Percentiles rank a stretch among this genome's conserved stretches.
phyloP scores from a whole-genome alignment of 2,888 invertebrate species.

The Thymelicus sylvestris region DNA sequence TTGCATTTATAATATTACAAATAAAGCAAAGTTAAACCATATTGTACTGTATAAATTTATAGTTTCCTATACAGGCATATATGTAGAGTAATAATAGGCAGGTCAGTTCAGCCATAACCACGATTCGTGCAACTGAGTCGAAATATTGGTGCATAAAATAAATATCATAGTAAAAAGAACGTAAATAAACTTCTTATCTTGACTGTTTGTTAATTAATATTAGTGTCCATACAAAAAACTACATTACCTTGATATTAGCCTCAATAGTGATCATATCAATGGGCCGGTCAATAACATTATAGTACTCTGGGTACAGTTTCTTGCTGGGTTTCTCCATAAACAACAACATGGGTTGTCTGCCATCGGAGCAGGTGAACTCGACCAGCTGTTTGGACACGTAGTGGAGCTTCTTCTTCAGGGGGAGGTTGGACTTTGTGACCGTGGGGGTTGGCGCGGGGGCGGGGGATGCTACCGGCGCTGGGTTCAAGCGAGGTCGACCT shows the following conservation, averaged over 20 bases:
- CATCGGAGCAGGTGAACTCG: conserved; percentile 85
- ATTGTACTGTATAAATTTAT: too few relatives aligned
- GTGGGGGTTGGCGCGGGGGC: conserved; percentile 53
- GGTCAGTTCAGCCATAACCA: too few relatives aligned
- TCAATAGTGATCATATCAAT: conserved; percentile 98
- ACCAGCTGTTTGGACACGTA: conserved; percentile 88
- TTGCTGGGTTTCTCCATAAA: conserved; percentile 99
- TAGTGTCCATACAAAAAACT: neutral
- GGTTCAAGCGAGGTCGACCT: conserved; percentile 78
- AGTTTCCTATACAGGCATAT: too few relatives aligned
- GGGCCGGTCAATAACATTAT: conserved; percentile 96
- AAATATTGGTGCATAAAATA: too few relatives aligned
- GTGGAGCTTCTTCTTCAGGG: conserved; percentile 92
- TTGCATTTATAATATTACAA: too few relatives aligned
- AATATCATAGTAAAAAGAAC: too few relatives aligned
- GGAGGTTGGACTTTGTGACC: conserved; percentile 76
- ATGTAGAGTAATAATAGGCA: too few relatives aligned
- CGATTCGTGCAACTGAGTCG: too few relatives aligned
- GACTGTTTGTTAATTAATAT: too few relatives aligned
- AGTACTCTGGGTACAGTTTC: conserved; percentile 97
- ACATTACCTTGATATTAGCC: conserved; percentile 90
- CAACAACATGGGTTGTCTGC: conserved; percentile 93
- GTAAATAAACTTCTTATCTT: too few relatives aligned
- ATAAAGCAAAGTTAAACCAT: too few relatives aligned
- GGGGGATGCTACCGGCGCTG: conserved; percentile 52